Base-by-base conservation (phyloP, 2,797 vertebrate genomes). In the Bovichtus diacanthus region DNA sequence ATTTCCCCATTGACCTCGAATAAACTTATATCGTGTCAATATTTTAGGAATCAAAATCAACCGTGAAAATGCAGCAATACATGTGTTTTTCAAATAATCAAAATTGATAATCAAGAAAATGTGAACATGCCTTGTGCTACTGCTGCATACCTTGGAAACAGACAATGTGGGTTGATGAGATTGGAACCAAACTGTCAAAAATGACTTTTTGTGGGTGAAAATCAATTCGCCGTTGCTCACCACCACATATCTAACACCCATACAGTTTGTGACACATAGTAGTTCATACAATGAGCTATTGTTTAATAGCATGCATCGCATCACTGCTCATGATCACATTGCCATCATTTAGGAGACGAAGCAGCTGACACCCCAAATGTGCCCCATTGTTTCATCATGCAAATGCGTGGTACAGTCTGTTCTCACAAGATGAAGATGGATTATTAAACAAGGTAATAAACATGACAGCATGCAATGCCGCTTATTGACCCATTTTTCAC, bases 401-500 rank as follows among this genome's bases (percentile, higher is more conserved):
- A 77, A 78, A 84, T 70, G 81, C 64, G 56, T 15, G 27, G 67
- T 72, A 69, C 25, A 62, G 72, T 65, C 80, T 82, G 77, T 69
- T 80, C 76, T 69, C 70, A 29, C 58, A 59, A 65, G 69, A 87
- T 79, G 70, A 87, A 81, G 82, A 81, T 58, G 61, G 82, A 88
- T 76, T 15, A 67, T 86, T 61, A 81, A 78, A 90, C 71, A 77
- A 77, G 70, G 73, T 53, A 74, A 74, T 87, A 85, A 90, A 88
- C 80, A 84, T 61, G 83, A 67, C 55, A 74, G 76, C 75, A 54
- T 72, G 84, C 43, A 10, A 27, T n/a, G 71, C 4, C 16, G 16
- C 47, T 85, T 84, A 85, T 81, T 84, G 84, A 86, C 84, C 72
- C 68, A 78, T 87, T 70, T 66, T 67, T 90, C 76, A 77, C 43